Evolutionary conservation across 2,113 vertebrate species (phyloP), one percentile per base, ranked within the genome.

Genomic region (Scomber colias): DNA sequence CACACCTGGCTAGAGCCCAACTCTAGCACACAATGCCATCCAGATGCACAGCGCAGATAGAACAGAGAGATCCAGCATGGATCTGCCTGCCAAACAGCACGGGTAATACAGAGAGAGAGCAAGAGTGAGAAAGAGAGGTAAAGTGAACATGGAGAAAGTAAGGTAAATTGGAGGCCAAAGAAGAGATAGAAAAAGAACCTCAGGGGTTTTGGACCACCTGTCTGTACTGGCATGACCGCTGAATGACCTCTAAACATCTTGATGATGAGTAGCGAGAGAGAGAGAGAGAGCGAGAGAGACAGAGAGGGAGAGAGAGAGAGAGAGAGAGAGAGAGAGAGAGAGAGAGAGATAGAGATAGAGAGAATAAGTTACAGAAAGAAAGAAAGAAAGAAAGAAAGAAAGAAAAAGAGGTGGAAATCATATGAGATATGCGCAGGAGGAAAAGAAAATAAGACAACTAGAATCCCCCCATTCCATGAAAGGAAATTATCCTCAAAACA

Each of bases 401-500:
- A 30, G 21, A 16, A 66, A 30, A 45, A 53, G 15, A 55, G 63
- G 63, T 49, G 48, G 69, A 68, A 83, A 72, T 51, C 79, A 27
- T 27, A 27, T 77, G 62, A 83, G 71, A 69, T 49, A 65, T 69
- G 69, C 63, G 74, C 40, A 14, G 73, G 87, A 81, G 59, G 53
- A 78, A 61, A 83, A 79, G 73, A 90, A 90, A 91, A 81, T 45
- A 63, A 92, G 86, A 88, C 74, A 82, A 77, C 83, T 87, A 77
- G 84, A 88, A 87, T 90, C 87, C 83, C 68, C 71, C 82, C 87
- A 84, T 92, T 92, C 80, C 88, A 87, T 87, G 82, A 86, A 91
- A 86, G 87, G 84, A 94, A 93, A 93, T 93, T 85, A 94, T 93
- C 91, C 88, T 89, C 86, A 89, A 92, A 93, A 93, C 92, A 94